phyloP scores from a whole-genome alignment of 2,113 vertebrate genomes.

The Onychorhynchus coronatus region DNA sequence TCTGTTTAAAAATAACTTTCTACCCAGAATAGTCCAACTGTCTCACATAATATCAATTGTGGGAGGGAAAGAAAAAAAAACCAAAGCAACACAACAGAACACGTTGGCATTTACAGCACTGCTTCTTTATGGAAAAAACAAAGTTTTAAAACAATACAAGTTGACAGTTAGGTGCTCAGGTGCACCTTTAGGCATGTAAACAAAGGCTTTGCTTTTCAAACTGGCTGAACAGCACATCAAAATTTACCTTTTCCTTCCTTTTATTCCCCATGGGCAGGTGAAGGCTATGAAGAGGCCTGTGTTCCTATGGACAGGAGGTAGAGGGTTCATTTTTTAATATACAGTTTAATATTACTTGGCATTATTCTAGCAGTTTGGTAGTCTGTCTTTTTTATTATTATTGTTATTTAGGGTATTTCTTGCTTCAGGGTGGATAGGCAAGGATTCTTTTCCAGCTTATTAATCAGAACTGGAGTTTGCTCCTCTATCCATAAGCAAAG shows the following conservation, averaged over 20 bases:
- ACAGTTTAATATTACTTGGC: not conserved
- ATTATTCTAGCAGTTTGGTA: not conserved
- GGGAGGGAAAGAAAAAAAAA: not conserved
- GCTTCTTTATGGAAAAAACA: not conserved
- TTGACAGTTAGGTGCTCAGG: not conserved
- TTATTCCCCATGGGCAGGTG: not conserved
- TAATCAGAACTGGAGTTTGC: not conserved
- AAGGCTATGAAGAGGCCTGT: not conserved
- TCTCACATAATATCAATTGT: not conserved
- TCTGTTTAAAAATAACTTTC: slow-evolving; percentile 43
- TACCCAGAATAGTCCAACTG: slow-evolving; percentile 1
- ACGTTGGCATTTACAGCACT: not conserved
- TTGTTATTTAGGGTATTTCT: not conserved
- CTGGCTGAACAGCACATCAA: not conserved
- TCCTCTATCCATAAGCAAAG: not conserved
- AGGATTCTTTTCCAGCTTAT: not conserved
- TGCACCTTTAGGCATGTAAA: not conserved
- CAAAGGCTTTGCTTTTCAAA: not conserved
- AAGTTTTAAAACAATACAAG: not conserved
- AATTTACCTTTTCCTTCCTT: not conserved
- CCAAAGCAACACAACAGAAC: not conserved
- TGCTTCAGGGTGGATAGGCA: not conserved
- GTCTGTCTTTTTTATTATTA: not conserved
- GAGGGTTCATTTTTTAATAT: not conserved
- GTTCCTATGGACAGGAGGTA: not conserved